A percentile compares a stretch with the other conserved stretches of the same genome.
Evolutionary conservation across 53 echinoderm and acorn worm species (phyloP).

Genomic region (Holothuria leucospilota): DNA sequence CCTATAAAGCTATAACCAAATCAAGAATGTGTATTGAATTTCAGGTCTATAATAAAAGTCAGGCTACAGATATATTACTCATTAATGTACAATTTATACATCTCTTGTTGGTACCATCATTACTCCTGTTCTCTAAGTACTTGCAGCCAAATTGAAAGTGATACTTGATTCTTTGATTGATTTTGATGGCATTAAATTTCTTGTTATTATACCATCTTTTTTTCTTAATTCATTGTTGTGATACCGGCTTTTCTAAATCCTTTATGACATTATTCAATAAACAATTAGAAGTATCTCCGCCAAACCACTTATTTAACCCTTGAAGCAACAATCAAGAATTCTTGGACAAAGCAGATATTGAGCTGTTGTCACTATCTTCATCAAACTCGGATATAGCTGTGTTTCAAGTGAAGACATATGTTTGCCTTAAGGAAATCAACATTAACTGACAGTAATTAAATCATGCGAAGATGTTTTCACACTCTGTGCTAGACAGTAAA

Average conservation of each 20-base stretch:
- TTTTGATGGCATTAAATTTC: too few relatives aligned
- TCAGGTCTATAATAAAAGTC: too few relatives aligned
- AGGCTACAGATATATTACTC: too few relatives aligned
- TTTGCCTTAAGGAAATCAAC: conserved; percentile 38
- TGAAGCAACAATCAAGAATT: conserved; percentile 11
- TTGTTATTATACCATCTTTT: too few relatives aligned
- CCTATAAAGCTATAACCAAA: too few relatives aligned
- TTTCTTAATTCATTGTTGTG: too few relatives aligned
- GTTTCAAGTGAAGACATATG: conserved; percentile 21
- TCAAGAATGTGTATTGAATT: too few relatives aligned
- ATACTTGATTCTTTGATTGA: too few relatives aligned
- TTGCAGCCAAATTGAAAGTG: too few relatives aligned
- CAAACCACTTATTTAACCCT: conserved; percentile 1
- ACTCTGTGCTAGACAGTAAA: not conserved
- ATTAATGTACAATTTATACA: too few relatives aligned
- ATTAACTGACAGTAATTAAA: conserved; percentile 38
- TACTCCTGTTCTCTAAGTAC: too few relatives aligned
- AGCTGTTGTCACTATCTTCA: conserved; percentile 28
- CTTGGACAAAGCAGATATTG: conserved; percentile 32
- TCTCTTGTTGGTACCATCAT: too few relatives aligned
- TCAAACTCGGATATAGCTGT: conserved; percentile 14
- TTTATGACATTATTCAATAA: conserved; percentile 30
- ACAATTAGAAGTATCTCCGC: conserved; percentile 15
- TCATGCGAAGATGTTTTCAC: conserved; percentile 17
- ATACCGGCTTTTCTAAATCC: not conserved